phyloP scores from a whole-genome alignment of 1,140 invertebrate genomes.

The Drosophila sturtevanti region DNA sequence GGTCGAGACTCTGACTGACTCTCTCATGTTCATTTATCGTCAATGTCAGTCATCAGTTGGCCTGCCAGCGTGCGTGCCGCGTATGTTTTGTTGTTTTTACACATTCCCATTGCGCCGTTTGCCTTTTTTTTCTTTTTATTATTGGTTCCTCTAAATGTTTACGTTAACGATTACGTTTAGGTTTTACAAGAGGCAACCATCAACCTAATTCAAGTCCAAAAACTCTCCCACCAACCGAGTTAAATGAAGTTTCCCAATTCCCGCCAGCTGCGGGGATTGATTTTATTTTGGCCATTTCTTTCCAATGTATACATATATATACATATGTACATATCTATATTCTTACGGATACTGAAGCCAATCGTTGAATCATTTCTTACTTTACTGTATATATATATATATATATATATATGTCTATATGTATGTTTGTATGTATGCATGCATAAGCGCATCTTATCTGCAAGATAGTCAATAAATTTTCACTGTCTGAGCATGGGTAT shows the following conservation, averaged over 20 bases:
- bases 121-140: conserved; percentile 35
- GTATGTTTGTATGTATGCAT: background rate
- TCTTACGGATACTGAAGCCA: too few species aligned
- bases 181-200: conserved; percentile 27
- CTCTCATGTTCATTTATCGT: conserved; percentile 69
- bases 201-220: background rate
- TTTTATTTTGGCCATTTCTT: background rate
- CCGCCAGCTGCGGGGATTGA: conserved; percentile 4
- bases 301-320: too few species aligned
- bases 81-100: conserved; percentile 71
- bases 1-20: conserved; percentile 43
- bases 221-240: conserved; percentile 4
- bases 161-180: conserved; percentile 6
- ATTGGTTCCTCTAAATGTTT: conserved; percentile 11
- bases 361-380: background rate
- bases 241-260: conserved; percentile 24
- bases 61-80: conserved; percentile 60
- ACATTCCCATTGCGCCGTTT: conserved; percentile 60
- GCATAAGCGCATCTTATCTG: conserved; percentile 1
- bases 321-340: too few species aligned
- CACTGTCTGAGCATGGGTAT: background rate
- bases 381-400: background rate
- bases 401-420: too few species aligned
- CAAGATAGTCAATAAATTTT: conserved; percentile 6
- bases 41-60: conserved; percentile 75